Conservation (phyloP, 1,140 invertebrate genomes). For the Arctopsyche grandis region DNA sequence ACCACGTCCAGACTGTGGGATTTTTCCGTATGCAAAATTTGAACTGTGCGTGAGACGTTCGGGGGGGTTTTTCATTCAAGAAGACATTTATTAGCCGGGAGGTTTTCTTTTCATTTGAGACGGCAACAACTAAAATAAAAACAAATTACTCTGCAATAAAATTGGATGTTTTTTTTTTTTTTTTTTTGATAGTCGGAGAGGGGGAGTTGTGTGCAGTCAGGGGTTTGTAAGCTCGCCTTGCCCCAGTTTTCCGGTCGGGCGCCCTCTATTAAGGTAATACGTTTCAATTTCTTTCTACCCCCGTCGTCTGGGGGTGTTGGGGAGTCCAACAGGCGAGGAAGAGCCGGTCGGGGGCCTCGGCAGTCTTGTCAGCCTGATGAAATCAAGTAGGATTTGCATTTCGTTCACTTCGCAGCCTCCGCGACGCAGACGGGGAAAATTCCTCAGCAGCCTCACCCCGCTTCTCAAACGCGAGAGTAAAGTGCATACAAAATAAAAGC, state of each 20-base stretch:
- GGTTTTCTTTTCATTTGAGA: background rate
- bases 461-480: too few species aligned
- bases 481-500: too few species aligned
- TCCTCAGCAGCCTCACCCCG: background rate
- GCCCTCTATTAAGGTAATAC: constrained; percentile 52
- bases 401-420: constrained; percentile 44
- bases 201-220: background rate
- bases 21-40: background rate
- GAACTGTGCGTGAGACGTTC: background rate
- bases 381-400: constrained; percentile 54
- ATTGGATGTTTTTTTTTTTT: background rate
- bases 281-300: constrained; percentile 50
- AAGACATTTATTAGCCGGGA: too few species aligned
- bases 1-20: background rate
- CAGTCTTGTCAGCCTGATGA: constrained; percentile 51
- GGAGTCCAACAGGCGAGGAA: background rate
- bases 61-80: background rate
- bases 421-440: constrained; percentile 4
- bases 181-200: background rate
- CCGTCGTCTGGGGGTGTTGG: constrained; percentile 13
- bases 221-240: constrained; percentile 17
- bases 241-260: constrained; percentile 49
- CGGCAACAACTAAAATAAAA: background rate
- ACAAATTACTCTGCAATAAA: constrained; percentile 8
- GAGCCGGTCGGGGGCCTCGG: background rate